These are phyloP conservation scores for Lampris megalopsis DNA, from an alignment of 2,113 vertebrate genomes.

Conservation along the genomic window DNA sequence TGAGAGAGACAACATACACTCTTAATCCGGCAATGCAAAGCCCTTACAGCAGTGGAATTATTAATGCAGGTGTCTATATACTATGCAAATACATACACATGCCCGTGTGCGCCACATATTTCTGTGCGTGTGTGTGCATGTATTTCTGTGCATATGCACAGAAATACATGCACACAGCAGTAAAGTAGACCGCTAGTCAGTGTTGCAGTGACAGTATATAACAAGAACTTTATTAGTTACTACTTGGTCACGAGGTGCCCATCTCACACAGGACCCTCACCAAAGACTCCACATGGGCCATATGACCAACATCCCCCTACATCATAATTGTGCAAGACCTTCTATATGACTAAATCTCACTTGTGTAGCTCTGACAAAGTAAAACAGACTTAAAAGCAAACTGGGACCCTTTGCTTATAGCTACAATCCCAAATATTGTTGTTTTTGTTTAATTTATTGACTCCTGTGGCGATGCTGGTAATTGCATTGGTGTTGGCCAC, in stretches of 20 bases:
- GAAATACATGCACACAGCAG: neutral
- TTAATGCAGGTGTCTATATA: too few relatives aligned
- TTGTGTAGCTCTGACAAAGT: too few relatives aligned
- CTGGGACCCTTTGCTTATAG: too few relatives aligned
- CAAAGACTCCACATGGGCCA: slow-evolving; percentile 15
- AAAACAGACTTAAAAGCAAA: too few relatives aligned
- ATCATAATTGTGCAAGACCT: neutral
- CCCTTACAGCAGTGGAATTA: neutral
- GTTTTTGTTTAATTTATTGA: too few relatives aligned
- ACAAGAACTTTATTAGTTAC: slow-evolving; percentile 24
- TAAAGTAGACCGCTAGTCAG: slow-evolving; percentile 14
- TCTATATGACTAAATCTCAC: neutral
- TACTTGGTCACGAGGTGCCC: slow-evolving; percentile 23
- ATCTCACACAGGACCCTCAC: slow-evolving; percentile 13
- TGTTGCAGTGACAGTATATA: slow-evolving; percentile 24
- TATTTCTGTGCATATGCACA: neutral
- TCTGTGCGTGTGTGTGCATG: too few relatives aligned
- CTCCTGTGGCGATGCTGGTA: too few relatives aligned
- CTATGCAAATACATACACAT: too few relatives aligned
- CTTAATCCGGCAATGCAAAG: slow-evolving; percentile 11
- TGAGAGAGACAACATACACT: neutral
- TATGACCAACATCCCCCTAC: slow-evolving; percentile 43
- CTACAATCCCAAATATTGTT: too few relatives aligned
- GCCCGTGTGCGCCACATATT: too few relatives aligned
- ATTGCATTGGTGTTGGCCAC: too few relatives aligned